A percentile compares a stretch with the other conserved stretches of the same genome.
Conservation (phyloP, 2,888 invertebrate species). For the Lasioglossum oenotherae region DNA sequence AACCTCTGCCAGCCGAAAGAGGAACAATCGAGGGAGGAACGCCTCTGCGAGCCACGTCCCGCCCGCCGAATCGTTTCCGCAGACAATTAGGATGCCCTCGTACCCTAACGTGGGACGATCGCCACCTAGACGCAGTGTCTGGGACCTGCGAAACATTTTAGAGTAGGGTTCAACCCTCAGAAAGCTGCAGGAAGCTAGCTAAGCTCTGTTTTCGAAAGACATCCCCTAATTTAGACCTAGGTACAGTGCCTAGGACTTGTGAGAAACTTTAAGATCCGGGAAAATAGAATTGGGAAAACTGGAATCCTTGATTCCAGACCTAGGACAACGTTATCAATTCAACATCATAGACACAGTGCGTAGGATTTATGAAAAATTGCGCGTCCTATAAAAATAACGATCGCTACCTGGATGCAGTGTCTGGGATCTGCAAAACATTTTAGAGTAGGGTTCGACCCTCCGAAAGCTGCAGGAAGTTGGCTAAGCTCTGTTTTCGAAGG, state of each 20-base stretch:
- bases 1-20: conserved; percentile 48
- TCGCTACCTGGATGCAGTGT: neutral
- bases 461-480: neutral
- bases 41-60: neutral
- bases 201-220: neutral
- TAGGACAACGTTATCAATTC: no score
- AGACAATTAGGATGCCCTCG: neutral
- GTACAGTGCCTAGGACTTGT: neutral
- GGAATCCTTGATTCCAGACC: no score
- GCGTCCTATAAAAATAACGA: neutral
- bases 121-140: neutral
- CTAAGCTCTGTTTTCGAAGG: neutral
- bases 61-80: conserved; percentile 7
- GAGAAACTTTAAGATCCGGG: neutral
- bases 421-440: neutral
- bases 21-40: conserved; percentile 38
- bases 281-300: neutral
- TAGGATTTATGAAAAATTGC: no score
- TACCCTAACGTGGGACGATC: neutral
- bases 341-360: no score
- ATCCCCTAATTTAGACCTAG: neutral
- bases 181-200: neutral
- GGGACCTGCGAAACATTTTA: neutral
- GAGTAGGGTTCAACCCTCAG: neutral
- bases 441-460: neutral